Base-by-base conservation (phyloP, 2,888 invertebrate species). In the Mythimna vitellina region DNA sequence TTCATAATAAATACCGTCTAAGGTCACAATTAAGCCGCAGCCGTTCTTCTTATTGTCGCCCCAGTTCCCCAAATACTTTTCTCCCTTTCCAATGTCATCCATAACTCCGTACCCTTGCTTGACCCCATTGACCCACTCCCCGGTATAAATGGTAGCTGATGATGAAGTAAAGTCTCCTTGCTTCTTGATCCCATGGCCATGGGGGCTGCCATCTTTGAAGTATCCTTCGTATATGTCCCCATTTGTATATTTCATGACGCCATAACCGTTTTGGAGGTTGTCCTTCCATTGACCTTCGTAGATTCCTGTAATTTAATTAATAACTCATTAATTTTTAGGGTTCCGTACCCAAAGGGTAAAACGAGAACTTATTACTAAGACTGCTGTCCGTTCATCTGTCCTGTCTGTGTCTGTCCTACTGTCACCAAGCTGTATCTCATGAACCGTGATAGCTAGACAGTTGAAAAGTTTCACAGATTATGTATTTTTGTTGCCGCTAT, bases 21-120 rank as follows among this genome's bases (percentile, higher is more conserved):
- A 96, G 0, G 99, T 99, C 22, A 99, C 98, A 71, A 99, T 98
- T 74, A 98, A 96, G 6, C 99, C 99, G 87, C 97, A 97, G 0
- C 99, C 99, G 88, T 98, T 97, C 78, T 98, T 98, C 90, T 97
- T 97, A 90, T 98, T 98, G 79, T 99, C 98, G 75, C 96, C 97
- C 98, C 99, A 99, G 93, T 97, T 97, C 9, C 99, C 99, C 92
- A 99, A 97, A 92, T 99, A 99, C 91, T 99, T 99, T 92, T 99
- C 98, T 3, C 99, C 98, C 86, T 97, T 98, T 38, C 97, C 97
- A 65, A 98, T 98, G 87, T 99, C 98, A 89, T 99, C 98, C 96
- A 98, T 97, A 1, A 99, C 98, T 0, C 99, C 99, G 87, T 99
- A 99, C 0, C 99, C 99, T 83, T 97, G 97, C 84, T 97, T 98